These are phyloP conservation scores for Paratrypauchen microcephalus DNA, from an alignment of 2,797 vertebrate species.

Conservation along the genomic window DNA sequence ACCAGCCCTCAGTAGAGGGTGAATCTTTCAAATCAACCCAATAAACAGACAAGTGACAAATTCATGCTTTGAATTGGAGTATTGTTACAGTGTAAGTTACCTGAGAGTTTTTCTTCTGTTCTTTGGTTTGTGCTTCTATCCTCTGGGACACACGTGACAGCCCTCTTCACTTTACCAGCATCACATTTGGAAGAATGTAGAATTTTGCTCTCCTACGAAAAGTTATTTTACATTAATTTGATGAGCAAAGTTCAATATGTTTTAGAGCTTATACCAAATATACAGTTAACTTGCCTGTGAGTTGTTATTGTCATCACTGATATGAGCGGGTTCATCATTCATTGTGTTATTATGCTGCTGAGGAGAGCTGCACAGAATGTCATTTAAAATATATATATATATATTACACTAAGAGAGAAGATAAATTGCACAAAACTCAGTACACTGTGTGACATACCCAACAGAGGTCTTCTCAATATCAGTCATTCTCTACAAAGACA, in stretches of 20 bases:
- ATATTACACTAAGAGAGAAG: fast-evolving
- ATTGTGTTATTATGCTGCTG: neutral
- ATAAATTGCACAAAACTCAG: neutral
- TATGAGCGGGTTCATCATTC: neutral
- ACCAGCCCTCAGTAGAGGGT: conserved; percentile 62
- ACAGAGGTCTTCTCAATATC: conserved; percentile 11
- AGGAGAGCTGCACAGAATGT: conserved; percentile 13
- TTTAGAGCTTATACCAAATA: neutral
- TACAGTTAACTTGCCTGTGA: conserved; percentile 29
- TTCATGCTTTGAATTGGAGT: neutral
- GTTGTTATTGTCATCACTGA: neutral
- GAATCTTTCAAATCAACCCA: conserved; percentile 30
- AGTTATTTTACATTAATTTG: neutral
- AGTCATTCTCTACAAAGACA: conserved; percentile 28
- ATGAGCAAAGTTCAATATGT: neutral
- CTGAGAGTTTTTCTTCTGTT: neutral
- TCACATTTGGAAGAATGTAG: neutral
- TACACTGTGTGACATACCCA: conserved; percentile 30
- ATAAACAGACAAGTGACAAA: neutral
- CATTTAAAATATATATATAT: neutral
- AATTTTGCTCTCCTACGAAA: conserved; percentile 8
- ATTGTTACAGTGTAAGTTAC: neutral
- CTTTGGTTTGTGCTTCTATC: neutral
- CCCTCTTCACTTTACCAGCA: neutral
- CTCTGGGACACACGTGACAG: neutral